Evolutionary conservation across 2,113 vertebrate species (phyloP).

Genomic region (Porphyrio hochstetteri): DNA sequence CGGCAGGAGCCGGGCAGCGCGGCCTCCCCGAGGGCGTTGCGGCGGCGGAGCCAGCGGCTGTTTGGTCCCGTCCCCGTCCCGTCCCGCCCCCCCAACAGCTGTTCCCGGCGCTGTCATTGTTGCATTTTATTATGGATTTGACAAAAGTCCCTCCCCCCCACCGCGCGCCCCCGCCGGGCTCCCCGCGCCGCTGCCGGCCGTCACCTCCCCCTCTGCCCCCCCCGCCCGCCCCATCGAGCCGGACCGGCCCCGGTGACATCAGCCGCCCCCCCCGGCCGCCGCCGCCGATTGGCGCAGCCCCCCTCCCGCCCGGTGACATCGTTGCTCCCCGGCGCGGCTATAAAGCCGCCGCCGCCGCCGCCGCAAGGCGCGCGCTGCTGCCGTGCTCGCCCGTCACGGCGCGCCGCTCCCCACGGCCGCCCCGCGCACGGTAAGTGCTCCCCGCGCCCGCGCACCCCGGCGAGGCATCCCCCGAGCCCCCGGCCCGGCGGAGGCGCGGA

Average conservation of each 20-base stretch:
- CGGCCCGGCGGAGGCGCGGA: not conserved
- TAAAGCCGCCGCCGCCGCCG: conserved; percentile 76
- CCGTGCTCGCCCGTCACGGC: conserved; percentile 33
- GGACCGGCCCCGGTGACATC: conserved; percentile 82
- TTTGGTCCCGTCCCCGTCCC: not conserved
- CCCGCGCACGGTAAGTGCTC: not conserved
- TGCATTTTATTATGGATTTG: conserved; percentile 9
- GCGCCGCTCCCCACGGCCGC: conserved; percentile 7
- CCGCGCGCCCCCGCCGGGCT: conserved; percentile 60
- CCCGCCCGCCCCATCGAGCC: conserved; percentile 77
- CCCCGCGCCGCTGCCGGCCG: conserved; percentile 67
- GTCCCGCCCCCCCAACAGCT: conserved; percentile 21
- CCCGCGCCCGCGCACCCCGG: not conserved
- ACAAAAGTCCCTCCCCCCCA: not conserved
- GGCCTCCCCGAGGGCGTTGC: not conserved
- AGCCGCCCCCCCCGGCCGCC: conserved; percentile 60
- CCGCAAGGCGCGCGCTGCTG: conserved; percentile 75
- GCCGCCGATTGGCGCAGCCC: conserved; percentile 80
- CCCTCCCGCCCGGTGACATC: conserved; percentile 78
- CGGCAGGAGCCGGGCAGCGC: not conserved
- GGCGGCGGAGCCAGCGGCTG: not conserved
- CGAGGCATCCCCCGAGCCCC: not conserved
- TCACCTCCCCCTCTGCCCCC: conserved; percentile 64
- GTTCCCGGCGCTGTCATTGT: conserved; percentile 29
- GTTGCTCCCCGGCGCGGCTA: conserved; percentile 78